These are phyloP conservation scores for Akabosia matsudoensis DNA, from an alignment of 1,140 invertebrate species.

Conservation along the genomic window DNA sequence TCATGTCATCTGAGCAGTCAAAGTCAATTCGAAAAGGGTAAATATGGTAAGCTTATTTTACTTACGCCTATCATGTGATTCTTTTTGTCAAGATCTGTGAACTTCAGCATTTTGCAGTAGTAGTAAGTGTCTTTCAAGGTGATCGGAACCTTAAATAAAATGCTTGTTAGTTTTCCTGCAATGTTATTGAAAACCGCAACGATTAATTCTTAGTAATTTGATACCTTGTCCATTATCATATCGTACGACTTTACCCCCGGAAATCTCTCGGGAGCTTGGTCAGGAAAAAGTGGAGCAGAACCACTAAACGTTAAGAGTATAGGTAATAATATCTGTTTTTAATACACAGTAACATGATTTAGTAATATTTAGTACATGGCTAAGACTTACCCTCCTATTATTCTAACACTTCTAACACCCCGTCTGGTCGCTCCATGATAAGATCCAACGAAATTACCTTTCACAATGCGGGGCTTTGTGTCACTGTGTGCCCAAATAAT, in stretches of 20 bases:
- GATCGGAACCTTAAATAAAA: slow-evolving; percentile 12
- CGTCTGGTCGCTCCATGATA: slow-evolving; percentile 50
- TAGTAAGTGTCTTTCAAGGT: slow-evolving; percentile 61
- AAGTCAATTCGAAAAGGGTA: too few species aligned
- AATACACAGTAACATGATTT: neutral
- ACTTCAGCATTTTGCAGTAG: slow-evolving; percentile 81
- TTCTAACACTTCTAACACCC: neutral
- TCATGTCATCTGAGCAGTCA: slow-evolving; percentile 8
- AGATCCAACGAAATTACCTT: neutral
- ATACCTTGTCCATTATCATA: slow-evolving; percentile 68
- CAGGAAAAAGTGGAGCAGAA: neutral
- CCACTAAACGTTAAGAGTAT: neutral
- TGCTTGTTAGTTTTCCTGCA: too few species aligned
- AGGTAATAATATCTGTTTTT: neutral
- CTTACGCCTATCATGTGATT: slow-evolving; percentile 74
- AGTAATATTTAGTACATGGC: too few species aligned
- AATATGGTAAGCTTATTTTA: slow-evolving; percentile 16
- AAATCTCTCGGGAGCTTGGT: slow-evolving; percentile 51
- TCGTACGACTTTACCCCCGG: slow-evolving; percentile 63
- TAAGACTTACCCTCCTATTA: neutral
- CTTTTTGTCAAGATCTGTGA: slow-evolving; percentile 63
- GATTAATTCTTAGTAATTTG: slow-evolving; percentile 46
- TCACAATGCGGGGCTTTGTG: slow-evolving; percentile 52
- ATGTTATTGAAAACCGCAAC: too few species aligned
- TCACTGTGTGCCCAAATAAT: slow-evolving; percentile 70